These are phyloP conservation scores for Orcinus orca DNA, from an alignment of 2,113 vertebrate genomes.

Conservation along the genomic window DNA sequence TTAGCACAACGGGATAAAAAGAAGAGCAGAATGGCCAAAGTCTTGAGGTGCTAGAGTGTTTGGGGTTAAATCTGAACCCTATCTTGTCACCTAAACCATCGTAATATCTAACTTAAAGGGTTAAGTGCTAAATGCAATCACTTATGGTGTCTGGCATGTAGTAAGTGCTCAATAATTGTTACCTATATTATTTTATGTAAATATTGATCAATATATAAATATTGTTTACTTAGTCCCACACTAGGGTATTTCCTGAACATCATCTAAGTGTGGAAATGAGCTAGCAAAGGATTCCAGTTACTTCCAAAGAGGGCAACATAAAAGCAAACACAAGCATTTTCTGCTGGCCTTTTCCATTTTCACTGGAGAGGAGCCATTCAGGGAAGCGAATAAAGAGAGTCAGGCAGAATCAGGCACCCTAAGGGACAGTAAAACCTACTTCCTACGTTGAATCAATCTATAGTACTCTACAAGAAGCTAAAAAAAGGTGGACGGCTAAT, in stretches of 20 bases:
- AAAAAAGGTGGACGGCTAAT: background rate
- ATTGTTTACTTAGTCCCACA: no score
- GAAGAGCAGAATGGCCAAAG: background rate
- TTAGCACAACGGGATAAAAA: background rate
- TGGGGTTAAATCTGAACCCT: background rate
- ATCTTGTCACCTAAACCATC: background rate
- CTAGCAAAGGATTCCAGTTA: background rate
- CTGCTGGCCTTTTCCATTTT: background rate
- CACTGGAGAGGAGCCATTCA: background rate
- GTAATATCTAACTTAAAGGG: background rate
- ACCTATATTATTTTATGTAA: background rate
- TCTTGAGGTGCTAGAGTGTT: background rate
- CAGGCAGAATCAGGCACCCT: background rate
- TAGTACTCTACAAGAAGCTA: background rate
- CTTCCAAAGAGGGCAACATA: background rate
- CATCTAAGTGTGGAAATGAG: background rate
- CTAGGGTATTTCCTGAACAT: background rate
- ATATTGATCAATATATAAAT: background rate
- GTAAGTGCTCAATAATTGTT: rapidly evolving
- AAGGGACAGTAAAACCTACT: background rate
- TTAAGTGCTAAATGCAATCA: background rate
- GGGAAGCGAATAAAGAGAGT: background rate
- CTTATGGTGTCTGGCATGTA: rapidly evolving
- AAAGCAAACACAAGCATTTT: background rate
- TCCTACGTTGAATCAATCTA: background rate